These are phyloP conservation scores for Poecilia latipinna DNA, from an alignment of 2,113 vertebrate species.

Conservation along the genomic window DNA sequence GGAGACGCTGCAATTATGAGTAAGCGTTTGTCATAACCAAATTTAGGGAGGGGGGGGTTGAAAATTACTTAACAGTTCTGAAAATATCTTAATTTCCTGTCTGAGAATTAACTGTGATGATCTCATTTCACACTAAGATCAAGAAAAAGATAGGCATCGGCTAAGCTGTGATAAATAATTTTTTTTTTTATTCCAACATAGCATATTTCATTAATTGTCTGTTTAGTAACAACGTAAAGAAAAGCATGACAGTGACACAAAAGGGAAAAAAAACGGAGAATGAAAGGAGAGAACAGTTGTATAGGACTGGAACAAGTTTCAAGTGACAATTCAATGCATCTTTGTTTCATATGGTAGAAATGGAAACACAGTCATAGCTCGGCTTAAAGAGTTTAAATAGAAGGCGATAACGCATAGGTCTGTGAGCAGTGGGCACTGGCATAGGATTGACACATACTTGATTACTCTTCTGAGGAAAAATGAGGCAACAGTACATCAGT, in stretches of 20 bases:
- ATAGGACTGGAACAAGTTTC: constrained; percentile 20
- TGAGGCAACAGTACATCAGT: background rate
- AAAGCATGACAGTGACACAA: background rate
- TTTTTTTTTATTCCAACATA: background rate
- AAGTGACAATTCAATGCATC: background rate
- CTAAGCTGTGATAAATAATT: too few species aligned
- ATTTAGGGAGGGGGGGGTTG: constrained; percentile 19
- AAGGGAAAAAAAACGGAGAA: background rate
- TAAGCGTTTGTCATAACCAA: constrained; percentile 29
- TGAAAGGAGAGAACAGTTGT: background rate
- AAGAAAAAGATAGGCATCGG: background rate
- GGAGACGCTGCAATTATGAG: constrained; percentile 34
- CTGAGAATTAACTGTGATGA: background rate
- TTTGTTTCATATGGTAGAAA: constrained; percentile 13
- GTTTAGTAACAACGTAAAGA: background rate
- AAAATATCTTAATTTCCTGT: constrained; percentile 7
- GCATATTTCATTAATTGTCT: background rate
- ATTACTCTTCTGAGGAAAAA: background rate
- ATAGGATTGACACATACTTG: constrained; percentile 1
- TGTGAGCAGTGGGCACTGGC: background rate
- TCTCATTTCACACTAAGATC: constrained; percentile 28
- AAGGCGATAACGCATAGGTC: background rate
- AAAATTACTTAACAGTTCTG: constrained; percentile 15
- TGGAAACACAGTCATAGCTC: background rate
- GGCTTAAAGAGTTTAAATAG: background rate